Base-by-base conservation (phyloP, 2,797 vertebrate genomes). In the Coregonus suidteri region DNA sequence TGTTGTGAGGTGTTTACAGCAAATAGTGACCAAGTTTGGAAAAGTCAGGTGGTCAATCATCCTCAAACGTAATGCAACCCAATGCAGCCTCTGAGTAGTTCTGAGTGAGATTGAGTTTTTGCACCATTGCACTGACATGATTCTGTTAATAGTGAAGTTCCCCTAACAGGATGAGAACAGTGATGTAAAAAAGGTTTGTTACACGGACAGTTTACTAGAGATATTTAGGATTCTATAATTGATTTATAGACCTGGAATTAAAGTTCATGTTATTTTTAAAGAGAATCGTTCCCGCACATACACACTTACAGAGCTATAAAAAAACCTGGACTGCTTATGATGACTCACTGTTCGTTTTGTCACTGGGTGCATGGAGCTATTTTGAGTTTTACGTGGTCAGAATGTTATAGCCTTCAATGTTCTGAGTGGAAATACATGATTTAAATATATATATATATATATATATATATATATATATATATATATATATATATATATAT, bases 141-240 rank as follows among this genome's bases (percentile, higher is more conserved):
- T 53, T 30, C 4, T 81, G 41, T 47, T 76, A 73, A 83, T 85
- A 83, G 78, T 84, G 41, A 47, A 53, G 88, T 89, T 90, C 75
- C 84, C 79, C 86, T 74, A 84, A 77, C 41, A 1, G 72, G 79
- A 1, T 76, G 84, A 77, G 74, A 83, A 84, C 41, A 47, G 41
- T 47, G 9, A 47, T 11, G 41, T 47, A 47, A 88, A 87, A 85
- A 90, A 89, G 77, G 13, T 78, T 64, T 54, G 54, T 84, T 62
- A 75, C 75, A 74, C 75, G 82, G 68, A 78, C 34, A 54, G 81
- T 54, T 67, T 67, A 81, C 67, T 69, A 56, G 37, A 16, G 35
- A 70, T 52, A 34, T 34, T 54, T 72, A 31, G 52, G 47, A 18
- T 30, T 25, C 34, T 47, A 47, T 52, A 34, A 54, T 25, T 56